Evolutionary conservation across 2,797 vertebrate genomes (phyloP).

Genomic region (Philypnodon macrostomus): DNA sequence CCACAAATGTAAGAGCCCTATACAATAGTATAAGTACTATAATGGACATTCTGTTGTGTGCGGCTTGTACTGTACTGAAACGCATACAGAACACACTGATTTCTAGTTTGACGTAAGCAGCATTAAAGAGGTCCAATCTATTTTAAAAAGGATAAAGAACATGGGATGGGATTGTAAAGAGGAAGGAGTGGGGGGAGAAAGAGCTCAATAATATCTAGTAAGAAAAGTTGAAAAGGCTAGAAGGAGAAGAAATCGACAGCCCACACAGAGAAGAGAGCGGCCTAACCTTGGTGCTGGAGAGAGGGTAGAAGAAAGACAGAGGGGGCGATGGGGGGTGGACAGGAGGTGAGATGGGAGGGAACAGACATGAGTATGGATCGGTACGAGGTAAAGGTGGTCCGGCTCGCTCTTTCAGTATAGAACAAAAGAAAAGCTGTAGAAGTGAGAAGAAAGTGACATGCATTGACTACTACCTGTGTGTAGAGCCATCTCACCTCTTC

Average conservation of each 20-base stretch:
- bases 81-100: constrained; percentile 4
- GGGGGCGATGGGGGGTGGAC: constrained; percentile 29
- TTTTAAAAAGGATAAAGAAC: constrained; percentile 6
- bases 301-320: constrained; percentile 49
- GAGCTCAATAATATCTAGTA: constrained; percentile 15
- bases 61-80: background rate
- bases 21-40: constrained; percentile 13
- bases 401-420: constrained; percentile 15
- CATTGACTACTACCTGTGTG: constrained; percentile 2
- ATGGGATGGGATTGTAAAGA: constrained; percentile 10
- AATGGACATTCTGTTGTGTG: constrained; percentile 17
- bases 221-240: constrained; percentile 36
- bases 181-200: constrained; percentile 4
- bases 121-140: background rate
- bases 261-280: constrained; percentile 49
- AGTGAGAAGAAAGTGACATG: constrained; percentile 28
- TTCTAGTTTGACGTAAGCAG: constrained; percentile 34
- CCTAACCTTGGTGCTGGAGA: constrained; percentile 40
- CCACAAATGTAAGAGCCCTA: constrained; percentile 5
- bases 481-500: background rate
- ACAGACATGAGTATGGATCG: constrained; percentile 34
- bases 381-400: constrained; percentile 27
- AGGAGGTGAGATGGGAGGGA: constrained; percentile 35
- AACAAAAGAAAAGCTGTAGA: constrained; percentile 36
- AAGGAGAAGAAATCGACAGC: constrained; percentile 50